Evolutionary conservation across 2,797 vertebrate genomes (phyloP), one percentile per base, ranked within the genome.

Genomic region (Zenarchopterus dispar): DNA sequence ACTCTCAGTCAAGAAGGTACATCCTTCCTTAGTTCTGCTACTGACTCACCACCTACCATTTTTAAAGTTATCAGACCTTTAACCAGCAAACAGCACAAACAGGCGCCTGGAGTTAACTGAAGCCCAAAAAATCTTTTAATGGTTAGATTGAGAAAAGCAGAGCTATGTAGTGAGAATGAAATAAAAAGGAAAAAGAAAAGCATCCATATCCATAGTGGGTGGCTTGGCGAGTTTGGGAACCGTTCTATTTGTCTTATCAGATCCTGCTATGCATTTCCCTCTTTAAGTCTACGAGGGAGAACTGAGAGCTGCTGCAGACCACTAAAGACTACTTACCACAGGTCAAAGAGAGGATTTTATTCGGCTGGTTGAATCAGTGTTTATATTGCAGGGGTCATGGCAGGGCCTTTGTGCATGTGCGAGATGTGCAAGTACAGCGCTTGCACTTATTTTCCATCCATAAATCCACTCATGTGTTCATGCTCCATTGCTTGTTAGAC

Each of bases 171-270:
- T 33, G 10, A 42, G 33, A 79, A 71, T 46, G 60, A 28, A 59
- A 49, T 8, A 53, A 19, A 21, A 28, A 0, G 13, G 26, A 8
- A 13, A 21, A 43, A 70, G 62, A 23, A 31, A 18, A 50, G 47
- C 18, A 46, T 24, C 45, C 33, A 70, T 18, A 23, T 56, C 55
- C 66, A 58, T 67, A 74, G 75, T 82, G 79, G 77, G 84, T 76
- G 76, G 80, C 55, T 84, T 52, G 53, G 66, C 2, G 9, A 49
- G 53, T 75, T 81, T 50, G 62, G 83, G 88, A 89, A 89, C 70
- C 66, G 42, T 88, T 89, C 80, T 83, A 83, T 90, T 89, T 78
- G 85, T 54, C 72, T 74, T 84, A 91, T 91, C 89, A 81, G 88
- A 90, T 91, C 31, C 23, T 58, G 72, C 59, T 61, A 78, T 62